A percentile compares a stretch with the other conserved stretches of the same genome.
Evolutionary conservation across 2,113 vertebrate genomes (phyloP).

Genomic region (Recurvirostra avosetta): DNA sequence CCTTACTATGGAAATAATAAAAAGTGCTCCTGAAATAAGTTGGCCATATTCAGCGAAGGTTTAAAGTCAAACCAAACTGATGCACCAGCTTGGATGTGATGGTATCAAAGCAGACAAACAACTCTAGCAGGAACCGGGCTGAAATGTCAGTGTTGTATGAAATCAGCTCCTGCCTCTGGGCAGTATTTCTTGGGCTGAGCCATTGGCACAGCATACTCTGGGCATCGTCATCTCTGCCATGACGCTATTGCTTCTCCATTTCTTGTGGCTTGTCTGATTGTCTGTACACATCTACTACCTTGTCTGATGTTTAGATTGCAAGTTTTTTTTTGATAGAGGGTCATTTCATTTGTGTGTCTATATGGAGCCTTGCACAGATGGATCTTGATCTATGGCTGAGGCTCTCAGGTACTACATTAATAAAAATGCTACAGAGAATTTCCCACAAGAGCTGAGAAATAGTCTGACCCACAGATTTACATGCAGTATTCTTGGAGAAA

Average conservation of each 20-base stretch:
- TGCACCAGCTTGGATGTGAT: neutral
- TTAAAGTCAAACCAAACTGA: neutral
- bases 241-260: neutral
- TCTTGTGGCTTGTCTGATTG: neutral
- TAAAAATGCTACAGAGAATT: neutral
- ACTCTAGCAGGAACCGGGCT: neutral
- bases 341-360: neutral
- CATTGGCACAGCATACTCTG: neutral
- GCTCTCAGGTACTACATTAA: neutral
- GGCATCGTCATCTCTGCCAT: neutral
- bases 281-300: neutral
- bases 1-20: neutral
- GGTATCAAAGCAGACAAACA: neutral
- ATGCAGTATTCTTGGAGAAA: neutral
- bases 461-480: neutral
- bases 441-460: neutral
- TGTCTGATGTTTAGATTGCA: neutral
- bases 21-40: neutral
- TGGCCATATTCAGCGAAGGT: neutral
- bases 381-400: neutral
- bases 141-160: neutral
- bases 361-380: neutral
- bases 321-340: neutral
- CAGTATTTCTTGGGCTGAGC: neutral
- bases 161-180: neutral